Conservation (phyloP, 2,113 vertebrate species). For the Camelus bactrianus region DNA sequence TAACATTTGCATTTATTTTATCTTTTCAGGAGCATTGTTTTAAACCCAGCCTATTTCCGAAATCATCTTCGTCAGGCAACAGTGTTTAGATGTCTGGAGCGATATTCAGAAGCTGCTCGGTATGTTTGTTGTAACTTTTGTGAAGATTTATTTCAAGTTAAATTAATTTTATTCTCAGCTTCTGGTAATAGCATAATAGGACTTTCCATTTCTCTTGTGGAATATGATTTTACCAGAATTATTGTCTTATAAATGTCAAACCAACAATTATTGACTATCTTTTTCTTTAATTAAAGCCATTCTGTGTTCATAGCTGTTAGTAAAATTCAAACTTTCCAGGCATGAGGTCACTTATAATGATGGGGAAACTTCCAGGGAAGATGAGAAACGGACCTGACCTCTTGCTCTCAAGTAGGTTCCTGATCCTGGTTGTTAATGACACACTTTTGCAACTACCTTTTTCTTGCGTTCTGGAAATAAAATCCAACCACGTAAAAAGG, state of each 20-base stretch:
- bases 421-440: neutral
- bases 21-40: constrained; percentile 87
- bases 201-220: constrained; percentile 78
- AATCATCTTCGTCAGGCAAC: constrained; percentile 89
- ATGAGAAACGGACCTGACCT: constrained; percentile 70
- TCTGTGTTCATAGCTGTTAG: constrained; percentile 68
- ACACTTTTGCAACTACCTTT: neutral
- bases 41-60: constrained; percentile 88
- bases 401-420: neutral
- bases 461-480: constrained; percentile 55
- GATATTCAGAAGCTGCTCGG: constrained; percentile 90
- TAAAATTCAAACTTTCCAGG: constrained; percentile 73
- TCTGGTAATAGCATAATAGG: constrained; percentile 78
- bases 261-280: constrained; percentile 79
- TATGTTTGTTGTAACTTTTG: constrained; percentile 77
- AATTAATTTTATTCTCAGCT: constrained; percentile 80
- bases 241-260: constrained; percentile 80
- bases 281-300: constrained; percentile 81
- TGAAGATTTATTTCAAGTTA: constrained; percentile 79
- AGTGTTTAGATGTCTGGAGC: constrained; percentile 87
- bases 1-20: constrained; percentile 67
- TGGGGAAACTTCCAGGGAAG: constrained; percentile 57
- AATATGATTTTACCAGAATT: constrained; percentile 79
- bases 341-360: constrained; percentile 71
- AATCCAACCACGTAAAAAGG: constrained; percentile 18